A percentile compares a stretch with the other conserved stretches of the same genome.
Conservation (phyloP, 1,140 invertebrate genomes). For the Cotesia vestalis region DNA sequence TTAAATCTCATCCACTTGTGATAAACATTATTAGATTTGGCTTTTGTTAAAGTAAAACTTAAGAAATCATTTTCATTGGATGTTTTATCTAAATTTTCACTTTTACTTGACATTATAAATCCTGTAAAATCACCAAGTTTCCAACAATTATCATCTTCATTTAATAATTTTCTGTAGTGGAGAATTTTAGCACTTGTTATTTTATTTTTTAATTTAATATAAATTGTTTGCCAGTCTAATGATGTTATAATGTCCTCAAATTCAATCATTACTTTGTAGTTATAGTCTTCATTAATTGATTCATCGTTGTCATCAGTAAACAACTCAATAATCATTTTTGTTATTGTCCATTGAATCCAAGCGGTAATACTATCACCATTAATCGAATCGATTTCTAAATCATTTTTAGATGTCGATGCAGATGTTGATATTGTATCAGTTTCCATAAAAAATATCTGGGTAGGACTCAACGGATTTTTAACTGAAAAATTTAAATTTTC, state of each 20-base stretch:
- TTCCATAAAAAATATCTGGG: conserved; percentile 58
- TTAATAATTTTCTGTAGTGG: conserved; percentile 68
- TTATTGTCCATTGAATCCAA: conserved; percentile 84
- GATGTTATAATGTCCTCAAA: conserved; percentile 83
- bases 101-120: conserved; percentile 67
- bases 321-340: conserved; percentile 73
- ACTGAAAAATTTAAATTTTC: conserved; percentile 45
- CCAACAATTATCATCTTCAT: conserved; percentile 59
- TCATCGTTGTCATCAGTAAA: conserved; percentile 53
- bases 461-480: conserved; percentile 52
- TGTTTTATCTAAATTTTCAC: conserved; percentile 64
- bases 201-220: conserved; percentile 81
- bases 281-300: not conserved
- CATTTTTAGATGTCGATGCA: conserved; percentile 57
- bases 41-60: conserved; percentile 73
- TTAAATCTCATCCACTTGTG: conserved; percentile 67
- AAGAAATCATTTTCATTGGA: conserved; percentile 69
- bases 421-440: conserved; percentile 62
- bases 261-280: conserved; percentile 70
- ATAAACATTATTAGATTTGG: conserved; percentile 71
- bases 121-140: conserved; percentile 67
- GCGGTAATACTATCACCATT: conserved; percentile 69
- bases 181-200: conserved; percentile 74
- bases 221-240: conserved; percentile 80
- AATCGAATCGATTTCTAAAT: conserved; percentile 54